phyloP scores from a whole-genome alignment of 2,113 vertebrate genomes.

The Coreoperca whiteheadi region DNA sequence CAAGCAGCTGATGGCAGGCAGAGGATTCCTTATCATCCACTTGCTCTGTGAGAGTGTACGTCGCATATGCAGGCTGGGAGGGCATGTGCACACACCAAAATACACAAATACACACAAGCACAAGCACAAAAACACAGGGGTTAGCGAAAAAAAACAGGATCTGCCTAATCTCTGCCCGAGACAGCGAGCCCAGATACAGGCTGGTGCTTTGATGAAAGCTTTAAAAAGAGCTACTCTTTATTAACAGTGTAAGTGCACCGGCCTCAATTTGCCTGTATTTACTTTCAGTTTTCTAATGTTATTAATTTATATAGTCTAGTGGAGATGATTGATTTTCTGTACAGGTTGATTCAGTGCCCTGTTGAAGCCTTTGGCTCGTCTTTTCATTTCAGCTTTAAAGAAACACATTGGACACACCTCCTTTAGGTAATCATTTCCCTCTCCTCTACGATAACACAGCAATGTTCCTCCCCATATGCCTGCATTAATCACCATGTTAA shows the following conservation, averaged over 20 bases:
- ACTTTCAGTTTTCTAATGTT: slow-evolving; percentile 54
- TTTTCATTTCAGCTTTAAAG: slow-evolving; percentile 67
- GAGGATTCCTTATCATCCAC: slow-evolving; percentile 38
- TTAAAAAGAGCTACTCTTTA: slow-evolving; percentile 53
- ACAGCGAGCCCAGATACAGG: slow-evolving; percentile 16
- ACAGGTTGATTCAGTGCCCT: slow-evolving; percentile 49
- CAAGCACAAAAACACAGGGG: slow-evolving; percentile 24
- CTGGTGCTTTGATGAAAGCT: slow-evolving; percentile 53
- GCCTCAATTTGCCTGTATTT: slow-evolving; percentile 48
- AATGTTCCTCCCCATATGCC: slow-evolving; percentile 67
- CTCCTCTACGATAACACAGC: slow-evolving; percentile 55
- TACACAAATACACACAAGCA: not conserved
- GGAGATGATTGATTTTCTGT: slow-evolving; percentile 66
- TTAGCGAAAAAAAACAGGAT: not conserved
- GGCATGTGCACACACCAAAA: not conserved
- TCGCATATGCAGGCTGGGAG: slow-evolving; percentile 16
- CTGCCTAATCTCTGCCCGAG: slow-evolving; percentile 12
- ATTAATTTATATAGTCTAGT: slow-evolving; percentile 63
- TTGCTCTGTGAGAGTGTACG: slow-evolving; percentile 11
- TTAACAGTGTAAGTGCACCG: slow-evolving; percentile 52
- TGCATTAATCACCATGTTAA: slow-evolving; percentile 77
- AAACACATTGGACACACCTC: slow-evolving; percentile 73
- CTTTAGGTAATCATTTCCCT: slow-evolving; percentile 68
- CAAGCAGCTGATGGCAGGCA: too few relatives aligned
- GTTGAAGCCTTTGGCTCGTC: slow-evolving; percentile 60